phyloP scores from a whole-genome alignment of 1,140 invertebrate genomes.

The Saccostrea echinata region DNA sequence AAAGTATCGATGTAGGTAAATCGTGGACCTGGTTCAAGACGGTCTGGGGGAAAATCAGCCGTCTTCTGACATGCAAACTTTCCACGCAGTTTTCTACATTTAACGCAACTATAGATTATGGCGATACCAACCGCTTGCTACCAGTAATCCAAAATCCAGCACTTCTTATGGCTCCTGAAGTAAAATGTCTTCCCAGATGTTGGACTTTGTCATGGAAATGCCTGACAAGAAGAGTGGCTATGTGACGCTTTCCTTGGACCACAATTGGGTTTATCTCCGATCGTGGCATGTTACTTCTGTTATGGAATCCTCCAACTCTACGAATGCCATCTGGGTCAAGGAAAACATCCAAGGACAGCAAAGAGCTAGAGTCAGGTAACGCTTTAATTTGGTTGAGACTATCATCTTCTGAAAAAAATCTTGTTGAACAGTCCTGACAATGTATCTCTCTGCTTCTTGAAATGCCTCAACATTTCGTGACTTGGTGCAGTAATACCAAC shows the following conservation, averaged over 20 bases:
- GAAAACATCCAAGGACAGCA: background rate
- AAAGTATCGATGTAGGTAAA: slow-evolving; percentile 46
- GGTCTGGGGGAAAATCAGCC: slow-evolving; percentile 47
- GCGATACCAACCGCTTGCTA: background rate
- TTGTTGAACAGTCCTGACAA: background rate
- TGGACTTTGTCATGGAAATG: background rate
- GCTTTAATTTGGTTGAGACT: background rate
- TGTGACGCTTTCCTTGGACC: background rate
- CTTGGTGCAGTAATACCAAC: background rate
- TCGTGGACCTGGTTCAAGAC: slow-evolving; percentile 30
- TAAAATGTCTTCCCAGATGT: background rate
- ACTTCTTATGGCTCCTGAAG: background rate
- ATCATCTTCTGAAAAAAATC: background rate
- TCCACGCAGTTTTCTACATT: slow-evolving; percentile 32
- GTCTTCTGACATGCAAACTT: slow-evolving; percentile 40
- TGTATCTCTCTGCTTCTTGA: background rate
- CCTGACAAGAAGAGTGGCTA: background rate
- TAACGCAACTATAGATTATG: slow-evolving; percentile 33
- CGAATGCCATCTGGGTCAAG: background rate
- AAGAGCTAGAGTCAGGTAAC: background rate
- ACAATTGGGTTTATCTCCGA: background rate
- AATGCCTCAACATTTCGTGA: background rate
- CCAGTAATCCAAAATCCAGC: slow-evolving; percentile 5
- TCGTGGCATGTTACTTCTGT: background rate
- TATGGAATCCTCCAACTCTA: background rate